A percentile compares a stretch with the other conserved stretches of the same genome.
Evolutionary conservation across 1,140 invertebrate species (phyloP).

Genomic region (Coenobita brevimanus): DNA sequence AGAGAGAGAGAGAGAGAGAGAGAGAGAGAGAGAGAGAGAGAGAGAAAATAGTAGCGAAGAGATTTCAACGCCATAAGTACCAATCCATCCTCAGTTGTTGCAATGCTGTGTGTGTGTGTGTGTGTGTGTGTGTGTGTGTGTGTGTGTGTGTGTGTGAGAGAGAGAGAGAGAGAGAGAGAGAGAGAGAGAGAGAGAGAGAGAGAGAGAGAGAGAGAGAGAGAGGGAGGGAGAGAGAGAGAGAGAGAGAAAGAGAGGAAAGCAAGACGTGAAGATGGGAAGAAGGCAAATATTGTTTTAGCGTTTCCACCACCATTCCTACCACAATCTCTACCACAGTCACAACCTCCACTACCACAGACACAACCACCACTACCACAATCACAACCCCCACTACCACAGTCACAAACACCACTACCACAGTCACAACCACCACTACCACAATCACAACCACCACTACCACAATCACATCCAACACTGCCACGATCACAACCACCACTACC

Average conservation of each 20-base stretch:
- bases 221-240: constrained; percentile 21
- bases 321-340: neutral
- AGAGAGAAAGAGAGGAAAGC: neutral
- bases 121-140: too few species aligned
- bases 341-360: neutral
- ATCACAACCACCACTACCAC: too few species aligned
- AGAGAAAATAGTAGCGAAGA: neutral
- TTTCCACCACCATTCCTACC: neutral
- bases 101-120: neutral
- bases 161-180: constrained; percentile 25
- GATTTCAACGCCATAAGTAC: too few species aligned
- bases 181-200: neutral
- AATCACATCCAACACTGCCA: too few species aligned
- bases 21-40: constrained; percentile 4
- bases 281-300: neutral
- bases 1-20: neutral
- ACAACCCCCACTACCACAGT: neutral
- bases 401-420: neutral
- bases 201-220: neutral
- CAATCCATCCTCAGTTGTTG: neutral
- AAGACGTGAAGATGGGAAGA: neutral
- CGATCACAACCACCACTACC: too few species aligned
- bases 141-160: neutral
- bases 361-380: neutral
- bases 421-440: neutral